These are phyloP conservation scores for Troides oblongomaculatus DNA, from an alignment of 2,888 invertebrate genomes.

Conservation along the genomic window DNA sequence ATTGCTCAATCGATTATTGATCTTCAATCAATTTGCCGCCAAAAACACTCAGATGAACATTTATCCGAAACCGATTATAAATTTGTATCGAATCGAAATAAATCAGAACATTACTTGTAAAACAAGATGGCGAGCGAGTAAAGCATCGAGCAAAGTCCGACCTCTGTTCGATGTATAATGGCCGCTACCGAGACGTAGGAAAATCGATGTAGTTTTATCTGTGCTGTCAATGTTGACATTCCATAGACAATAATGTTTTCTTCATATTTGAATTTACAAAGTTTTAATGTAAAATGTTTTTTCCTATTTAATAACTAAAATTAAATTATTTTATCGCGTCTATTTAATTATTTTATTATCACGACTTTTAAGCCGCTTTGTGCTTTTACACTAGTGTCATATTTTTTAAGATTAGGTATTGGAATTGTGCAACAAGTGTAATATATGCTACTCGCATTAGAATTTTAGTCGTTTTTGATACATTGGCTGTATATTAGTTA, in stretches of 20 bases:
- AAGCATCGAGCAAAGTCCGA: slow-evolving; percentile 50
- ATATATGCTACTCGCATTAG: too few species aligned
- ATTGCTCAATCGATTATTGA: slow-evolving; percentile 48
- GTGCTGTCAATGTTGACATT: slow-evolving; percentile 13
- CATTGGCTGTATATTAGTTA: too few species aligned
- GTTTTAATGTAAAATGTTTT: too few species aligned
- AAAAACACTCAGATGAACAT: slow-evolving; percentile 46
- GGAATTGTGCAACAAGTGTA: too few species aligned
- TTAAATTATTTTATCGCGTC: too few species aligned
- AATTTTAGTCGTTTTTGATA: too few species aligned
- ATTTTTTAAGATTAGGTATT: too few species aligned
- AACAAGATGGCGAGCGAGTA: slow-evolving; percentile 55
- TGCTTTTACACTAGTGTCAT: too few species aligned
- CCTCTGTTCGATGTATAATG: slow-evolving; percentile 49
- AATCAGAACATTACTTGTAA: slow-evolving; percentile 43
- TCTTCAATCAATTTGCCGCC: slow-evolving; percentile 56
- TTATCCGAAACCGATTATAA: slow-evolving; percentile 55
- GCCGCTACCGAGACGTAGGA: slow-evolving; percentile 28
- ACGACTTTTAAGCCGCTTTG: too few species aligned
- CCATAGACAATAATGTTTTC: slow-evolving; percentile 24
- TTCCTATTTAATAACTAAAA: too few species aligned
- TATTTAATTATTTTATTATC: too few species aligned
- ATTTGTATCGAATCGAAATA: slow-evolving; percentile 62
- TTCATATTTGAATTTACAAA: too few species aligned
- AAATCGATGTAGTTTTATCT: slow-evolving; percentile 29